Evolutionary conservation across 2,797 vertebrate genomes (phyloP).

Genomic region (Anguilla pacifica): DNA sequence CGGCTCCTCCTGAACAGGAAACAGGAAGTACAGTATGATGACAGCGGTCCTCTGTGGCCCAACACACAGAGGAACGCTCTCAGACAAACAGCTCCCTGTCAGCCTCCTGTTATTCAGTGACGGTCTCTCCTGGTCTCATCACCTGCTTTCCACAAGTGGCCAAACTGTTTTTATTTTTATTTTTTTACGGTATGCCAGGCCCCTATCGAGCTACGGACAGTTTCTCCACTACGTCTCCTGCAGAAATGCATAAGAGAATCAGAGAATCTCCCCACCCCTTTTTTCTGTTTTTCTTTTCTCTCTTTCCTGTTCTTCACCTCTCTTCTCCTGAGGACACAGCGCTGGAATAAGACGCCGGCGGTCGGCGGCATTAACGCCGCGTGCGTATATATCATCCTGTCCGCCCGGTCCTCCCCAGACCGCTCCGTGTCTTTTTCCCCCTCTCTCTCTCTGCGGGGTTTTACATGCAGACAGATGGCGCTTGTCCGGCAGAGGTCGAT

Average conservation of each 20-base stretch:
- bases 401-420: constrained; percentile 53
- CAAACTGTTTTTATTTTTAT: too few relatives aligned
- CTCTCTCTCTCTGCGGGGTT: constrained; percentile 14
- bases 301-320: constrained; percentile 35
- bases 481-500: constrained; percentile 70
- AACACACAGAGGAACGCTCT: not conserved
- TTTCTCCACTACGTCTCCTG: constrained; percentile 43
- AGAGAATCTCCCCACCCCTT: constrained; percentile 31
- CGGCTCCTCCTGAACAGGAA: not conserved
- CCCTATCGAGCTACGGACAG: constrained; percentile 34
- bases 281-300: constrained; percentile 22
- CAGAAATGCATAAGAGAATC: constrained; percentile 39
- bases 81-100: constrained; percentile 7
- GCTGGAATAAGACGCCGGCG: constrained; percentile 41
- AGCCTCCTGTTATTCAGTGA: not conserved
- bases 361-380: constrained; percentile 48
- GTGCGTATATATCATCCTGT: constrained; percentile 54
- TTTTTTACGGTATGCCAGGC: not conserved
- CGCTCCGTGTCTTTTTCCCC: constrained; percentile 47
- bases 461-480: constrained; percentile 73
- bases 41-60: not conserved
- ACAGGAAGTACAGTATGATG: constrained; percentile 9
- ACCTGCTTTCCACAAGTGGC: not conserved
- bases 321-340: constrained; percentile 5
- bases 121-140: not conserved